These are phyloP conservation scores for Volucella zonaria DNA, from an alignment of 2,888 invertebrate genomes.

Conservation along the genomic window DNA sequence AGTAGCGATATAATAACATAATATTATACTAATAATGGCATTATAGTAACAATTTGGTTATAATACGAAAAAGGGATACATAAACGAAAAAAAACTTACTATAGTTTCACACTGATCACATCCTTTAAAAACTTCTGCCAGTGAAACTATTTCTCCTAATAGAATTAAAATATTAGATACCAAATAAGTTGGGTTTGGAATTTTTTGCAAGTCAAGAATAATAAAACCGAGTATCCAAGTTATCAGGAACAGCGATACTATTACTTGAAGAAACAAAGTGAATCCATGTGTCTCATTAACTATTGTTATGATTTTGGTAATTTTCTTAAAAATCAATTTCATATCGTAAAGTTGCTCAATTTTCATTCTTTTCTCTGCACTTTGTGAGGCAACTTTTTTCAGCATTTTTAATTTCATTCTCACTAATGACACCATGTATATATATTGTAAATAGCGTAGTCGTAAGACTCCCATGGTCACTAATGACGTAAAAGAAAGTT, in stretches of 20 bases:
- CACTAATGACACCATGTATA: constrained; percentile 40
- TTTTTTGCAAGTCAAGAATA: constrained; percentile 2
- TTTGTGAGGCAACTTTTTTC: not conserved
- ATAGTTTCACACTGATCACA: constrained; percentile 43
- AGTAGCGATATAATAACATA: no score
- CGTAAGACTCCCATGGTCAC: constrained; percentile 1
- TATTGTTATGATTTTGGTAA: constrained; percentile 13
- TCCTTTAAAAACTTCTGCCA: constrained; percentile 15
- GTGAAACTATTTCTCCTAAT: constrained; percentile 7
- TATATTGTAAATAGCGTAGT: constrained; percentile 36
- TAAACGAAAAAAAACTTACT: constrained; percentile 26
- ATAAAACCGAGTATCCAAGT: constrained; percentile 31
- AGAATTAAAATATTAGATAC: not conserved
- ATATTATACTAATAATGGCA: not conserved
- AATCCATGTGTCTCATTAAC: constrained; percentile 22
- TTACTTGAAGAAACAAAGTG: constrained; percentile 30
- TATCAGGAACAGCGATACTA: constrained; percentile 9
- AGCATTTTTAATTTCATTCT: constrained; percentile 32
- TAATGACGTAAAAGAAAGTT: not conserved
- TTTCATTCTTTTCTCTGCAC: not conserved
- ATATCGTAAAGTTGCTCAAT: constrained; percentile 24
- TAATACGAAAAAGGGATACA: no score
- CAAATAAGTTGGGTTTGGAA: no score
- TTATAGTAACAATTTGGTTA: not conserved
- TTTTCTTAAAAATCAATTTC: constrained; percentile 32